Conservation (phyloP, 2,113 vertebrate species). For the Sinocyclocheilus grahami region DNA sequence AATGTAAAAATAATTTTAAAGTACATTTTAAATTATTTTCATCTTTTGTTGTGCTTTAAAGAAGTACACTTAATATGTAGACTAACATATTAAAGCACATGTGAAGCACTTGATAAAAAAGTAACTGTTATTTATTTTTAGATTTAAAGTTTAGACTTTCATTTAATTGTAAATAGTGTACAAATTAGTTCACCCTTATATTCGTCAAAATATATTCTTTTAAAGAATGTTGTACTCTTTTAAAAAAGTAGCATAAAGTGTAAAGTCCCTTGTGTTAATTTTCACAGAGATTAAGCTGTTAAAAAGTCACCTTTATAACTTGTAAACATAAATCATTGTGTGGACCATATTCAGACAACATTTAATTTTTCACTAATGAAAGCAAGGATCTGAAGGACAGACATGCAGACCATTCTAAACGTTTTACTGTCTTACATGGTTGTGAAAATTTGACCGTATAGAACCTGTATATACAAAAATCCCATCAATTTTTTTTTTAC, state of each 20-base stretch:
- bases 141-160: neutral
- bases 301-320: neutral
- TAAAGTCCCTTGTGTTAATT: neutral
- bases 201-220: neutral
- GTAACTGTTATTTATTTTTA: neutral
- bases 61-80: neutral
- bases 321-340: neutral
- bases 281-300: neutral
- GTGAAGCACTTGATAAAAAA: neutral
- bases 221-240: neutral
- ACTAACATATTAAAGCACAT: neutral
- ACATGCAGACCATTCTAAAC: neutral
- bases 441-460: too few species aligned
- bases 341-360: neutral
- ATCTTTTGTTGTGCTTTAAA: neutral
- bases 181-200: too few species aligned
- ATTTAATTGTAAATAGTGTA: neutral
- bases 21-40: neutral
- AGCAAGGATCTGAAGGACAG: neutral
- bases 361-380: neutral
- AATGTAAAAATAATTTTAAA: neutral
- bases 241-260: neutral
- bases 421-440: neutral
- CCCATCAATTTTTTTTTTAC: too few species aligned
- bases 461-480: too few species aligned